Evolutionary conservation across 2,888 invertebrate genomes (phyloP), one percentile per base, ranked within the genome.

Genomic region (Thera obeliscata): DNA sequence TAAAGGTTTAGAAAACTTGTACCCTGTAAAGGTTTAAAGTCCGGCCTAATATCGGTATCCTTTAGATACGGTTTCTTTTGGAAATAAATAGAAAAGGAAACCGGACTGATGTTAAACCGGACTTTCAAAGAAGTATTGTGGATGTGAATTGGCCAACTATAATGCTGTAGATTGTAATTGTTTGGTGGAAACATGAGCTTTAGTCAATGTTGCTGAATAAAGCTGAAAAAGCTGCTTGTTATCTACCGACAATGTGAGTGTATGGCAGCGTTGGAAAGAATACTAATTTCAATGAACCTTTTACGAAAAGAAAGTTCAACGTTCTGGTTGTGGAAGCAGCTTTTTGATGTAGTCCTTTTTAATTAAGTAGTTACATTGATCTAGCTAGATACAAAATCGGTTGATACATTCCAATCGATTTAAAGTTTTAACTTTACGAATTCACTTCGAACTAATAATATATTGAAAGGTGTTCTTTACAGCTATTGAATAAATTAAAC

Each of bases 311-410:
- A 66, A 54, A 57, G 63, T 59, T 63, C 35, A 67, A 22, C 2
- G 35, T 67, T 49, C 57, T 65, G 60, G 60, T 61, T 65, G 60
- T 65, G 49, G 49, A 56, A 65, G 59, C 55, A 54, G 56, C 56
- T 46, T 48, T 54, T 59, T 46, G 9, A 6, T 36, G 52, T 35
- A 33, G 52, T 55, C 35, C 55, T 61, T 33, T 58, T 50, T 49
- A 59, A 22, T 6, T 61, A 59, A 52, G 38, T 54, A 52, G 52
- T 0, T 61, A 49, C 35, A 61, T 33, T 55, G 33, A 61, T 52
- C 52, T 52, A 52, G 9, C 9, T 52, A 52, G 52, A 52, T 52
- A 43, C 36, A 55, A 55, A 48, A 43, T 63, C 22, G 55, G 59
- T 49, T 35, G 46, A 54, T 55, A 54, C 64, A 68, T 68, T 64